phyloP scores from a whole-genome alignment of 2,113 vertebrate species.

The Dermatemys mawii region DNA sequence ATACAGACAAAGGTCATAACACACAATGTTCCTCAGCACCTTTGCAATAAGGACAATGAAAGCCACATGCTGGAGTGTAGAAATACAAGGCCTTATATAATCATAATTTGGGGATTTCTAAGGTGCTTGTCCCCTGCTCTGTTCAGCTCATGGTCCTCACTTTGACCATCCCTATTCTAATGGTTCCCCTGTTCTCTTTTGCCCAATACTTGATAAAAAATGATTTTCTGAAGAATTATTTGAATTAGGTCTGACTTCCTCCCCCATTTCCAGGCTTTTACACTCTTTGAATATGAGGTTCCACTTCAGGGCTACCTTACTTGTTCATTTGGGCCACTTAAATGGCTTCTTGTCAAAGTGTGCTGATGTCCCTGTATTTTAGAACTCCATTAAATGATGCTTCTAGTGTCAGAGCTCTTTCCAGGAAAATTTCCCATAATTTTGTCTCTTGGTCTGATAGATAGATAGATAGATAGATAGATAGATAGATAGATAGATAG shows the following conservation, averaged over 20 bases:
- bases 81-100: neutral
- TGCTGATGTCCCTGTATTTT: neutral
- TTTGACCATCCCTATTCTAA: neutral
- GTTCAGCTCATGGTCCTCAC: neutral
- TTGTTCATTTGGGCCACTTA: neutral
- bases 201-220: accelerated
- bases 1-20: neutral
- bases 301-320: neutral
- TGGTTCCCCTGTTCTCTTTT: neutral
- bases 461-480: too few species aligned
- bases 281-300: neutral
- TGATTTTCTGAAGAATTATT: neutral
- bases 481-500: too few species aligned
- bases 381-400: neutral
- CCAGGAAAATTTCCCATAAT: neutral
- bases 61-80: neutral
- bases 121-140: neutral
- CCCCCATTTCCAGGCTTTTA: neutral
- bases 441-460: neutral
- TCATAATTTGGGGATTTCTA: neutral
- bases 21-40: neutral
- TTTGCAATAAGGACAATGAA: accelerated
- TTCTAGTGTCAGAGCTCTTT: neutral
- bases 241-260: neutral
- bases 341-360: neutral